Base-by-base conservation (phyloP, 2,113 vertebrate species). In the Lonchura striata region DNA sequence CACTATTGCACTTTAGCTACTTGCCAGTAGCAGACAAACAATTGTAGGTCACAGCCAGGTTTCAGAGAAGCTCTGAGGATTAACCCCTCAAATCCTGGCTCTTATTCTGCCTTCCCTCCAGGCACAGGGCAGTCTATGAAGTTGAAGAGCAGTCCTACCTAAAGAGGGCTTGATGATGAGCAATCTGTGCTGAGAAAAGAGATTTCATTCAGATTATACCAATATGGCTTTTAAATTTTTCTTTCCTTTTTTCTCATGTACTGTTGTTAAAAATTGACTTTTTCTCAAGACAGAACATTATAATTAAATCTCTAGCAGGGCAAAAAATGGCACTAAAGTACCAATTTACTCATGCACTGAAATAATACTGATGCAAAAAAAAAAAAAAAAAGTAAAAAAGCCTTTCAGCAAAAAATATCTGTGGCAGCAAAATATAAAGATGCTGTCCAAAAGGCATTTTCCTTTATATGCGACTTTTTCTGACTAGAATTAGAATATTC, bases 1-100 rank as follows among this genome's bases (percentile, higher is more conserved):
- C 86, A 86, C 77, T 88, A 50, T 7, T 76, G 92, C 95, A 93
- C 92, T 96, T 93, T 88, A 94, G 37, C 82, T 88, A 59, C 94
- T 90, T 47, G 27, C 57, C 72, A 69, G 90, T 92, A 64, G 82
- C 86, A 77, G 68, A 49, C 33, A 70, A 61, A 72, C 15, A 75
- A 33, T 60, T 88, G 35, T 68, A 86, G 54, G 28, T 46, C 37
- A 57, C 17, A 82, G 63, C 44, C 86, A 75, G 88, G 53, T 92
- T 76, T 85, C 84, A 87, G 74, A 85, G 77, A 74, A 86, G 41
- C 53, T 77, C 60, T 66, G 71, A 37, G 35, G 39, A 70, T 80
- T 69, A 83, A 78, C 28, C 56, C 23, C 39, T 37, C 37, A 90
- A 85, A 37, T 31, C 31, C 68, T 86, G 80, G 7, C 13, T 68